These are phyloP conservation scores for Raphicerus campestris DNA, from an alignment of 2,113 vertebrate genomes.

Conservation along the genomic window DNA sequence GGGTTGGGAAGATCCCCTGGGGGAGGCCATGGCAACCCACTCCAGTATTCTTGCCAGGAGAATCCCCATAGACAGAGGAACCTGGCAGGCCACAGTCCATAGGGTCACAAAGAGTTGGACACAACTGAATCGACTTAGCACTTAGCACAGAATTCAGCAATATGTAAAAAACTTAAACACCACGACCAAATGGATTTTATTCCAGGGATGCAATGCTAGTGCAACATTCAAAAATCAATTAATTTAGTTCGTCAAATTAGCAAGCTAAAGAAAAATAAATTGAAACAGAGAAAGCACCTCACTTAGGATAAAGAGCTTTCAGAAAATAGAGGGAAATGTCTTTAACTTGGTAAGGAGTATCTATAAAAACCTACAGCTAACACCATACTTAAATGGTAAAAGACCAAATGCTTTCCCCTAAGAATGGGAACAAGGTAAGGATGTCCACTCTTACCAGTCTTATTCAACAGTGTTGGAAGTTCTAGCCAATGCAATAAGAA, in stretches of 20 bases:
- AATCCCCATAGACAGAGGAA: background rate
- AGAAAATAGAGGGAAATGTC: background rate
- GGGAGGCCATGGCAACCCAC: background rate
- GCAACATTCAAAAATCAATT: background rate
- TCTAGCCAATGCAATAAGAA: background rate
- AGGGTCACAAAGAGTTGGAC: background rate
- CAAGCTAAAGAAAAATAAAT: background rate
- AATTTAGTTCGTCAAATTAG: background rate
- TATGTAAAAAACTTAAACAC: background rate
- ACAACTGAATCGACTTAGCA: background rate
- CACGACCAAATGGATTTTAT: background rate
- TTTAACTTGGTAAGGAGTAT: background rate
- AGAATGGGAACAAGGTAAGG: background rate
- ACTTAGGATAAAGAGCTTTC: background rate
- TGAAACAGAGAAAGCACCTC: background rate
- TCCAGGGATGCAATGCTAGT: background rate
- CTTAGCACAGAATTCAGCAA: background rate
- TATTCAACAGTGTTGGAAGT: background rate
- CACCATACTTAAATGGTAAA: background rate
- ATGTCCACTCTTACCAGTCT: background rate
- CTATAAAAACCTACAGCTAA: background rate
- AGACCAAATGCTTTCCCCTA: background rate
- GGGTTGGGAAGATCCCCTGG: background rate
- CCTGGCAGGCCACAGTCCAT: background rate
- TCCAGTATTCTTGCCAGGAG: background rate